These are phyloP conservation scores for Clistopyga incitator DNA, from an alignment of 2,888 invertebrate genomes.

Conservation along the genomic window DNA sequence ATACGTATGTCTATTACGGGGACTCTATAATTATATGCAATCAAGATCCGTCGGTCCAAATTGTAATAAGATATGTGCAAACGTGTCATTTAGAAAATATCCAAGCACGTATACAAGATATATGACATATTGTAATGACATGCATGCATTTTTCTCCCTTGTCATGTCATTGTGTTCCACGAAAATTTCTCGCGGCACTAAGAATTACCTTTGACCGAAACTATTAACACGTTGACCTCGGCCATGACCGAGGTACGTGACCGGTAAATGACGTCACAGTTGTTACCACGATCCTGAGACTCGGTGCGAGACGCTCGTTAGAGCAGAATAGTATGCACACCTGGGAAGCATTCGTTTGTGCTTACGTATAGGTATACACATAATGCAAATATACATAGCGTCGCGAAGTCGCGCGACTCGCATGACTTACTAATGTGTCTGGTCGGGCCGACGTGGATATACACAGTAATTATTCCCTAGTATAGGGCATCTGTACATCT, in stretches of 20 bases:
- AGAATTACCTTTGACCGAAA: conserved; percentile 33
- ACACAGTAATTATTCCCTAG: conserved; percentile 50
- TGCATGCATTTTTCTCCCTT: background rate
- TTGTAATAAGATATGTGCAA: conserved; percentile 5
- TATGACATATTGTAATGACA: background rate
- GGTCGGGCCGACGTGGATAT: conserved; percentile 25
- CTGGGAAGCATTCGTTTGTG: conserved; percentile 59
- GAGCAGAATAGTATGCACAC: conserved; percentile 68
- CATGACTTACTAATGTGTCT: conserved; percentile 70
- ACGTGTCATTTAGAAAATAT: conserved; percentile 14
- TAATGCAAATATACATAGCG: conserved; percentile 11
- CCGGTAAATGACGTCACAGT: conserved; percentile 56
- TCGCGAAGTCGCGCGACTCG: conserved; percentile 59
- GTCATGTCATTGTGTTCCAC: background rate
- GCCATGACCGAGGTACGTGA: conserved; percentile 54
- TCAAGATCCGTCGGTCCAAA: background rate
- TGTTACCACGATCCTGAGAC: conserved; percentile 55
- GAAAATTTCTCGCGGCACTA: conserved; percentile 18
- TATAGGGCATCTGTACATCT: conserved; percentile 7
- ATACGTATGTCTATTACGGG: background rate
- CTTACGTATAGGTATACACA: conserved; percentile 2
- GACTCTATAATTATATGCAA: conserved; percentile 1
- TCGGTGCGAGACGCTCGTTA: conserved; percentile 62
- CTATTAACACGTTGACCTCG: conserved; percentile 64
- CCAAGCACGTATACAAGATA: background rate